Evolutionary conservation across 1,140 invertebrate species (phyloP).

Genomic region (Copidosoma floridanum): DNA sequence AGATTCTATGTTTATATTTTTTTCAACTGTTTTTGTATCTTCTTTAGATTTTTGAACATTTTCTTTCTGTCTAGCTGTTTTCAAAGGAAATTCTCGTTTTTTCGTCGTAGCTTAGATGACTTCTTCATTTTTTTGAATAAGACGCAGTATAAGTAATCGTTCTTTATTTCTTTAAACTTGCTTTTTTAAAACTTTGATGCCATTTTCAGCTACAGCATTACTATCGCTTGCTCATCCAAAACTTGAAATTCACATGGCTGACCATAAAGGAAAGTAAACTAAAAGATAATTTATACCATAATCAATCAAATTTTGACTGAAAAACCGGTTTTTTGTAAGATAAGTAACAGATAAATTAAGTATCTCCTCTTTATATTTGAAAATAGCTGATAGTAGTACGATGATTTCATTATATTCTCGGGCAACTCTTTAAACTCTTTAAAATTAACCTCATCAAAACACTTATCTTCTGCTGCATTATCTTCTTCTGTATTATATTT

Average conservation of each 20-base stretch:
- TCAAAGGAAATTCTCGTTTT: not conserved
- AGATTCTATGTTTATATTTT: too few relatives aligned
- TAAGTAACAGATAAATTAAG: too few relatives aligned
- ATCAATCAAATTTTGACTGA: too few relatives aligned
- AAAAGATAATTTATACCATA: not conserved
- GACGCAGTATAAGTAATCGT: not conserved
- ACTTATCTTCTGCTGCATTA: not conserved
- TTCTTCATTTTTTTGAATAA: not conserved
- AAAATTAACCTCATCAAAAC: not conserved
- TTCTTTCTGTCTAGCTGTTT: too few relatives aligned
- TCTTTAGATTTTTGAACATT: too few relatives aligned
- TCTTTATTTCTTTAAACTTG: not conserved
- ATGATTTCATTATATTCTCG: too few relatives aligned
- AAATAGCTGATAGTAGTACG: too few relatives aligned
- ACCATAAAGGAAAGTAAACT: not conserved
- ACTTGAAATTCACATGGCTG: not conserved
- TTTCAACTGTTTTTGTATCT: too few relatives aligned
- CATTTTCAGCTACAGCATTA: not conserved
- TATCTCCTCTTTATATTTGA: too few relatives aligned
- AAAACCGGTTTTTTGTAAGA: too few relatives aligned
- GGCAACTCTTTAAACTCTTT: too few relatives aligned
- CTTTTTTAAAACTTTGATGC: not conserved
- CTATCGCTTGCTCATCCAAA: not conserved
- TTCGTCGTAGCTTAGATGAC: not conserved
- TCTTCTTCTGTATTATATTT: too few relatives aligned